Conservation (phyloP, 2,888 invertebrate species). For the Protophormia terraenovae region DNA sequence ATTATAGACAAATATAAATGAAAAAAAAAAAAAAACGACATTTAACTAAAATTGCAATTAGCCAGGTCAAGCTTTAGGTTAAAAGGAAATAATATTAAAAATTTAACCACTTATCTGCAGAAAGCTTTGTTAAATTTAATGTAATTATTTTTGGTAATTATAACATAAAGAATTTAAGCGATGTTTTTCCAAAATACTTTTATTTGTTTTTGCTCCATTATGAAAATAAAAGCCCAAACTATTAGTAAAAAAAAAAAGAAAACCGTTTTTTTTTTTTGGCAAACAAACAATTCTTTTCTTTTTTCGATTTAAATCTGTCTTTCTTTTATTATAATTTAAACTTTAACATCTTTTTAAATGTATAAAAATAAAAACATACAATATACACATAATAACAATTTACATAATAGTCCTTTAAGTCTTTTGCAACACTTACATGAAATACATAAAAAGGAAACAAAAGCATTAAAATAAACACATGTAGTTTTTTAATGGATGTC, state of each 20-base stretch:
- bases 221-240: no score
- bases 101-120: neutral
- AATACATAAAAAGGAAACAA: neutral
- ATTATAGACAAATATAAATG: neutral
- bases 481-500: constrained; percentile 47
- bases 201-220: no score
- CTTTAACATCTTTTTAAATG: constrained; percentile 9
- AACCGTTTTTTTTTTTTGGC: neutral
- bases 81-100: constrained; percentile 12
- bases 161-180: neutral
- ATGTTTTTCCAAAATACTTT: no score
- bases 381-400: constrained; percentile 50
- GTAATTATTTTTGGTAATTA: neutral
- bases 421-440: constrained; percentile 50
- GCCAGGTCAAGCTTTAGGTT: constrained; percentile 2
- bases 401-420: constrained; percentile 58
- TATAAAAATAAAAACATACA: neutral
- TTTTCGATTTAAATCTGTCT: neutral
- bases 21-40: neutral
- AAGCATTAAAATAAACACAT: constrained; percentile 60
- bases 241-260: no score
- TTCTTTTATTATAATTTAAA: neutral
- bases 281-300: neutral
- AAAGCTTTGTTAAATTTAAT: neutral
- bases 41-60: constrained; percentile 30